A percentile compares a stretch with the other conserved stretches of the same genome.
These are phyloP conservation scores for Athalia cordata DNA, from an alignment of 2,888 invertebrate genomes.

Conservation along the genomic window DNA sequence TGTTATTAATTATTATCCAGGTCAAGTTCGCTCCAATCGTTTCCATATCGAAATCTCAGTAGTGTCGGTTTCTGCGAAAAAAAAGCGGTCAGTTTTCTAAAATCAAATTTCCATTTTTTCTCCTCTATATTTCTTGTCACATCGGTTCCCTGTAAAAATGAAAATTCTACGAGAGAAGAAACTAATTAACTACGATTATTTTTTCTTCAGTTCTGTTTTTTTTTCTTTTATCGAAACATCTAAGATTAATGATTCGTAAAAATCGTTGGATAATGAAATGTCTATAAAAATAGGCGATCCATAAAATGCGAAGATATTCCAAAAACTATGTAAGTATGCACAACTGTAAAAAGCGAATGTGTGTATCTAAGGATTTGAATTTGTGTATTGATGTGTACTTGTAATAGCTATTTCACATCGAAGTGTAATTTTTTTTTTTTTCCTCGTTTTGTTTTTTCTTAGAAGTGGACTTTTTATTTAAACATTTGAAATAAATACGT, in stretches of 20 bases:
- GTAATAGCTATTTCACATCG: not conserved
- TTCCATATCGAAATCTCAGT: not conserved
- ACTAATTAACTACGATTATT: too few species aligned
- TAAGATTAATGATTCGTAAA: not conserved
- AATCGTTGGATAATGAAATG: too few species aligned
- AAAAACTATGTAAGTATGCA: not conserved
- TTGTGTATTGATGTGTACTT: slow-evolving; percentile 9
- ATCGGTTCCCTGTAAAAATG: too few species aligned
- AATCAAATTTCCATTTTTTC: not conserved
- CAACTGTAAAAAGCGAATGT: slow-evolving; percentile 9
- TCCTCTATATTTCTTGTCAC: too few species aligned
- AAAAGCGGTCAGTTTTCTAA: not conserved
- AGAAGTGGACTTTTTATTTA: too few species aligned
- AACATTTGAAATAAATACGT: too few species aligned
- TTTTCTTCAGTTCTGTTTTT: too few species aligned
- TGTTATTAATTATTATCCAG: not conserved
- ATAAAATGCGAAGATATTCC: not conserved
- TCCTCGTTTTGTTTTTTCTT: too few species aligned
- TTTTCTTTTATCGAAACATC: not conserved
- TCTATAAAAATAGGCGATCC: too few species aligned
- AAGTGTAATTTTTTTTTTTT: too few species aligned
- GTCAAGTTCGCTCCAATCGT: slow-evolving; percentile 28
- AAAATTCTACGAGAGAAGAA: too few species aligned
- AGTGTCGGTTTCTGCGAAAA: not conserved
- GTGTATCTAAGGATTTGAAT: not conserved